These are phyloP conservation scores for Cuniculus paca DNA, from an alignment of 2,797 vertebrate species.

Conservation along the genomic window DNA sequence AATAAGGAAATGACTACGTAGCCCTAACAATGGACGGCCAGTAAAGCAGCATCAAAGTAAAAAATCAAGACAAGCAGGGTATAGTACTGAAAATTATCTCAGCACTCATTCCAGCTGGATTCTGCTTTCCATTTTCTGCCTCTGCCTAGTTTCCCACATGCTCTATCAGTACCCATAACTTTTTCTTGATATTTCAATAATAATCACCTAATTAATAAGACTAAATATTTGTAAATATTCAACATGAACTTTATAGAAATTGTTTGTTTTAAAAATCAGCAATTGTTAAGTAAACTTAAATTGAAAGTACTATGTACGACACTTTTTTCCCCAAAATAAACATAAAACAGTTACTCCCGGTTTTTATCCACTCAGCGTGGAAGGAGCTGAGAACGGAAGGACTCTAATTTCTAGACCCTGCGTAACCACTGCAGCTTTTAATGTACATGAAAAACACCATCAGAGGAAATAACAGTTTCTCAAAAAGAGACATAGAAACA, in stretches of 20 bases:
- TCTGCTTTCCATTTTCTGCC: neutral
- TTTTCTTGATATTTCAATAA: neutral
- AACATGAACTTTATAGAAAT: neutral
- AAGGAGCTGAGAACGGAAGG: neutral
- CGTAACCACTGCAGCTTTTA: rapidly evolving
- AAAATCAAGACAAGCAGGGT: neutral
- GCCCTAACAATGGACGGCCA: neutral
- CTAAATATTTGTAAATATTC: neutral
- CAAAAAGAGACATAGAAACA: neutral
- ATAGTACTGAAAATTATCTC: rapidly evolving
- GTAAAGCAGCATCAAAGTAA: neutral
- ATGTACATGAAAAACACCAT: neutral
- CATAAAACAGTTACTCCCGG: neutral
- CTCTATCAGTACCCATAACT: neutral
- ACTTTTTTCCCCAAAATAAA: neutral
- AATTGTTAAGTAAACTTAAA: neutral
- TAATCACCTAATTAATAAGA: neutral
- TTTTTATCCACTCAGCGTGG: neutral
- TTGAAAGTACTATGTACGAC: neutral
- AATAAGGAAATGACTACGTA: neutral
- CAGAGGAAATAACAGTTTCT: neutral
- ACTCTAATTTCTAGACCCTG: neutral
- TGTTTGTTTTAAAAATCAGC: neutral
- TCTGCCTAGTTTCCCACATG: neutral
- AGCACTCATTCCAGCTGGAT: neutral